Evolutionary conservation across 2,113 vertebrate genomes (phyloP), one percentile per base, ranked within the genome.

Genomic region (Hippolais icterina): DNA sequence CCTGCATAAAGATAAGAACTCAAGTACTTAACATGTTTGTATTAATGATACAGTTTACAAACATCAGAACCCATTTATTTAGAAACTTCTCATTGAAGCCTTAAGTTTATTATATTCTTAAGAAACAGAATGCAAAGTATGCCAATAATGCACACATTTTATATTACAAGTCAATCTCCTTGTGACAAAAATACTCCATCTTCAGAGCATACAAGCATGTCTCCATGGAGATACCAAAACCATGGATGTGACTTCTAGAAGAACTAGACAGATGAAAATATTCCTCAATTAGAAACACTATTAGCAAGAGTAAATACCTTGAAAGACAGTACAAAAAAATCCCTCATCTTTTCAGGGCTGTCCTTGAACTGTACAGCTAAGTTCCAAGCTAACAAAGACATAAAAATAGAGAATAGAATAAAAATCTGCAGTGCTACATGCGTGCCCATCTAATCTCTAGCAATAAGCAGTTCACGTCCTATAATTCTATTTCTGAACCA

Each of bases 321-420:
- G 90, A 99, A 99, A 61, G 99, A 99, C 75, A 99, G 94, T 15
- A 99, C 93, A 95, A 99, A 99, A 97, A 99, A 99, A 79, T 99
- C 98, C 95, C 98, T 99, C 99, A 99, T 99, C 91, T 94, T 97
- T 87, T 96, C 94, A 91, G 97, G 98, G 41, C 96, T 97, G 83
- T 74, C 97, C 84, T 97, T 96, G 56, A 97, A 98, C 87, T 98
- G 98, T 85, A 99, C 96, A 87, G 98, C 99, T 42, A 98, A 96
- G 93, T 99, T 99, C 99, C 99, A 99, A 83, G 99, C 99, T 99
- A 93, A 87, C 41, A 97, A 92, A 96, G 89, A 90, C 49, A 97
- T 4, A 47, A 91, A 93, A 74, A 89, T 44, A 28, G 63, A 89
- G 18, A 71, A 5, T 46, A 90, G 33, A 88, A 82, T 89, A 72